A percentile compares a stretch with the other conserved stretches of the same genome.
Evolutionary conservation across 2,113 vertebrate species (phyloP).

Genomic region (Vidua macroura): DNA sequence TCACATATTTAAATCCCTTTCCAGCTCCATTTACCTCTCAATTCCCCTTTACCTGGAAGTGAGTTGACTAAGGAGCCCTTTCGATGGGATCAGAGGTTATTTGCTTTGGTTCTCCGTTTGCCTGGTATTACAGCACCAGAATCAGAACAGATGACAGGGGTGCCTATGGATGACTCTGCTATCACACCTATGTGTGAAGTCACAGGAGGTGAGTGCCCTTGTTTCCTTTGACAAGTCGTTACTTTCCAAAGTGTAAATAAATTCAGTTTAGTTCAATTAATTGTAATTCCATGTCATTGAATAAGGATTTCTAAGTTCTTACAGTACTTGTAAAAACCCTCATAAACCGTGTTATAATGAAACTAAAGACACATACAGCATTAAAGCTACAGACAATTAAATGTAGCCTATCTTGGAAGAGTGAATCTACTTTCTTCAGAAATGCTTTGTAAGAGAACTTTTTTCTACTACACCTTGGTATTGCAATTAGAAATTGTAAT

Average conservation of each 20-base stretch:
- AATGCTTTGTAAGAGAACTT: background rate
- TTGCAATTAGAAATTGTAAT: background rate
- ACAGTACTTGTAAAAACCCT: background rate
- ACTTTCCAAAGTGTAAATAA: background rate
- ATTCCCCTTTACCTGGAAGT: slow-evolving; percentile 91
- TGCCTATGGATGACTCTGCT: slow-evolving; percentile 88
- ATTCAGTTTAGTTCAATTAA: background rate
- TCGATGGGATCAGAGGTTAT: slow-evolving; percentile 94
- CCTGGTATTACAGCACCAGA: slow-evolving; percentile 84
- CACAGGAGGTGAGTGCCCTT: slow-evolving; percentile 82
- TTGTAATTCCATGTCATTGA: background rate
- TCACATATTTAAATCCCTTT: slow-evolving; percentile 36
- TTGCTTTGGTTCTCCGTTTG: slow-evolving; percentile 88
- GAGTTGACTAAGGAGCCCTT: slow-evolving; percentile 95
- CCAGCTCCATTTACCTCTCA: slow-evolving; percentile 92
- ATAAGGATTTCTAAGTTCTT: background rate
- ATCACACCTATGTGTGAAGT: slow-evolving; percentile 96
- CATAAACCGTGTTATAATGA: background rate
- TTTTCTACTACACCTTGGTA: background rate
- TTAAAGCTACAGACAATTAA: background rate
- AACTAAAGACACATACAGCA: background rate
- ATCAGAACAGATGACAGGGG: slow-evolving; percentile 82
- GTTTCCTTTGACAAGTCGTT: background rate
- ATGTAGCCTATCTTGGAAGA: background rate
- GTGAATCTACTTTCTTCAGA: background rate